These are phyloP conservation scores for Ennomos erosarius DNA, from an alignment of 2,888 invertebrate species.

Conservation along the genomic window DNA sequence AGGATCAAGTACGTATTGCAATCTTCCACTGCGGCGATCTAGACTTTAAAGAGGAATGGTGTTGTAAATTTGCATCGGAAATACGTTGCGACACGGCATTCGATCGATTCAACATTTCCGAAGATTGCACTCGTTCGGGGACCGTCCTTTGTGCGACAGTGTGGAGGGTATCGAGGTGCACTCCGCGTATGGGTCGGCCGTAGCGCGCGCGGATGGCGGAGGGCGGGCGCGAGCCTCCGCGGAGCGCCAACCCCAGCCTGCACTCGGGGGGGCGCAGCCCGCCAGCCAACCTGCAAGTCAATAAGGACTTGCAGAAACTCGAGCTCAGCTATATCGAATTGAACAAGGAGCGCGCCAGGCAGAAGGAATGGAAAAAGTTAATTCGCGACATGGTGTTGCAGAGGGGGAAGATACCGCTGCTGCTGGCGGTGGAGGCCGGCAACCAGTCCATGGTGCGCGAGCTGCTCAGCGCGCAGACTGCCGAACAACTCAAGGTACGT, in stretches of 20 bases:
- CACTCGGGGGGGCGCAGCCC: constrained; percentile 65
- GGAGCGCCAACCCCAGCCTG: constrained; percentile 58
- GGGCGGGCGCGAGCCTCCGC: constrained; percentile 60
- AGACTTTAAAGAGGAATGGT: constrained; percentile 54
- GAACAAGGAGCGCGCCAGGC: constrained; percentile 80
- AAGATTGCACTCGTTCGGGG: constrained; percentile 69
- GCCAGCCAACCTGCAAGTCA: constrained; percentile 63
- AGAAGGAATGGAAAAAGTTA: constrained; percentile 85
- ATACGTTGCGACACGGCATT: constrained; percentile 67
- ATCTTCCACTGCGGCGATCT: constrained; percentile 51
- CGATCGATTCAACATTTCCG: constrained; percentile 75
- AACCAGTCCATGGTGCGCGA: constrained; percentile 98
- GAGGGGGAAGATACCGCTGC: constrained; percentile 97
- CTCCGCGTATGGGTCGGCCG: constrained; percentile 62
- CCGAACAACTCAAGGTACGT: constrained; percentile 92
- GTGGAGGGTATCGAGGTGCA: constrained; percentile 71
- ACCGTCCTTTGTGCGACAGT: constrained; percentile 72
- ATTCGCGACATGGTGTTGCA: constrained; percentile 87
- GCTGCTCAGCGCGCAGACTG: constrained; percentile 93
- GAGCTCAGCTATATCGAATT: constrained; percentile 81
- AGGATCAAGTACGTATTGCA: constrained; percentile 79
- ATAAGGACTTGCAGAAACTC: constrained; percentile 73
- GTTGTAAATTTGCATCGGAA: constrained; percentile 60
- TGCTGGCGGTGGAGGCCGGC: constrained; percentile 97
- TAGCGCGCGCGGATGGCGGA: constrained; percentile 62